Evolutionary conservation across 2,888 invertebrate species (phyloP).

Genomic region (Belgica antarctica): DNA sequence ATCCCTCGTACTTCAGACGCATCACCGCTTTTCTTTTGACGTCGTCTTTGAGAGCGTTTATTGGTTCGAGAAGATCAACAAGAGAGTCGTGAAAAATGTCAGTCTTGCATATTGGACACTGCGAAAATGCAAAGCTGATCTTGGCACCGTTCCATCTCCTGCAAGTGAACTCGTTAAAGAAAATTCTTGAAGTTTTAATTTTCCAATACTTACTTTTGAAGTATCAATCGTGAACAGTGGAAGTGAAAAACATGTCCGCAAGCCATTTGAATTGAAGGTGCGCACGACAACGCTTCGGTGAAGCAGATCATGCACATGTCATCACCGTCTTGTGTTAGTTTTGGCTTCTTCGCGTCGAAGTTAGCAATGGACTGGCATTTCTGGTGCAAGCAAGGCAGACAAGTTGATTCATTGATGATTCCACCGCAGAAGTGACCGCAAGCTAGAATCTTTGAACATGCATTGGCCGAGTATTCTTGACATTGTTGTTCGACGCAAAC

Average conservation of each 20-base stretch:
- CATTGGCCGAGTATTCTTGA: constrained; percentile 65
- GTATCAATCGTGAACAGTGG: constrained; percentile 83
- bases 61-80: constrained; percentile 73
- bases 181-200: no score
- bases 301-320: constrained; percentile 99
- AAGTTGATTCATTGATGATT: constrained; percentile 77
- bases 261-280: constrained; percentile 86
- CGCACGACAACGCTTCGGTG: constrained; percentile 92
- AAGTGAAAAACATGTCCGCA: constrained; percentile 97
- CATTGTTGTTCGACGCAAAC: constrained; percentile 93
- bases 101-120: constrained; percentile 94
- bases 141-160: constrained; percentile 95
- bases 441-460: constrained; percentile 75
- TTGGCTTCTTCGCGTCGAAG: constrained; percentile 52
- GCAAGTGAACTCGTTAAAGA: no score
- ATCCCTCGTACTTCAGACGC: constrained; percentile 93
- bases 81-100: constrained; percentile 82
- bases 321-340: constrained; percentile 90
- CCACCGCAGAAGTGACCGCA: constrained; percentile 96
- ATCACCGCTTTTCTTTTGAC: constrained; percentile 91
- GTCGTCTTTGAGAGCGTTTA: constrained; percentile 79
- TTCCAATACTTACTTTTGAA: no score
- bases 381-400: constrained; percentile 86
- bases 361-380: constrained; percentile 63
- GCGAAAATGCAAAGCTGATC: constrained; percentile 92